A percentile compares a stretch with the other conserved stretches of the same genome.
phyloP scores from a whole-genome alignment of 2,113 vertebrate species.

The Dromaius novaehollandiae region DNA sequence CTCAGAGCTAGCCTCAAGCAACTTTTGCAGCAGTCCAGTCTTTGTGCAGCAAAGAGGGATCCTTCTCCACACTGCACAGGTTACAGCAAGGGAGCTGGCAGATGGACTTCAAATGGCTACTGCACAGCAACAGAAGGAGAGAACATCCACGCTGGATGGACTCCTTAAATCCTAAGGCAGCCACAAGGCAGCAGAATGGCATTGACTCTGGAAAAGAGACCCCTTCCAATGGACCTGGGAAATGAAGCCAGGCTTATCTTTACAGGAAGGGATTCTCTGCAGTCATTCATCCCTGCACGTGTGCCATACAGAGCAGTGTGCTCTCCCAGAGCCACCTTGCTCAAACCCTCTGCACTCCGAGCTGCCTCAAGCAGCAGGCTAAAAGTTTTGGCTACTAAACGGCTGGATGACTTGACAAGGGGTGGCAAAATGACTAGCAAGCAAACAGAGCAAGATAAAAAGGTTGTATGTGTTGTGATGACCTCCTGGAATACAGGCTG shows the following conservation, averaged over 20 bases:
- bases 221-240: not conserved
- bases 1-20: not conserved
- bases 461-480: not conserved
- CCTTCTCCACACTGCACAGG: not conserved
- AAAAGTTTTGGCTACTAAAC: not conserved
- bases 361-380: not conserved
- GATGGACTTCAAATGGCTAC: not conserved
- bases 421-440: not conserved
- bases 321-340: too few relatives aligned
- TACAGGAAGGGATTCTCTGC: not conserved
- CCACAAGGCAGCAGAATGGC: not conserved
- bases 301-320: not conserved
- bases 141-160: not conserved
- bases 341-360: not conserved
- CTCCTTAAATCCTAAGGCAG: not conserved
- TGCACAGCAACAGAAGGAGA: not conserved
- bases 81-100: not conserved
- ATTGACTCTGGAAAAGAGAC: rapidly evolving
- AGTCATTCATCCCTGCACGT: too few relatives aligned
- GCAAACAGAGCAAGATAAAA: not conserved
- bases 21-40: not conserved
- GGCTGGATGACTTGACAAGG: not conserved
- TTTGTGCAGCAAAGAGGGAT: not conserved
- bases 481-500: not conserved
- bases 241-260: not conserved